Base-by-base conservation (phyloP, 1,140 invertebrate genomes). In the Asobara japonica region DNA sequence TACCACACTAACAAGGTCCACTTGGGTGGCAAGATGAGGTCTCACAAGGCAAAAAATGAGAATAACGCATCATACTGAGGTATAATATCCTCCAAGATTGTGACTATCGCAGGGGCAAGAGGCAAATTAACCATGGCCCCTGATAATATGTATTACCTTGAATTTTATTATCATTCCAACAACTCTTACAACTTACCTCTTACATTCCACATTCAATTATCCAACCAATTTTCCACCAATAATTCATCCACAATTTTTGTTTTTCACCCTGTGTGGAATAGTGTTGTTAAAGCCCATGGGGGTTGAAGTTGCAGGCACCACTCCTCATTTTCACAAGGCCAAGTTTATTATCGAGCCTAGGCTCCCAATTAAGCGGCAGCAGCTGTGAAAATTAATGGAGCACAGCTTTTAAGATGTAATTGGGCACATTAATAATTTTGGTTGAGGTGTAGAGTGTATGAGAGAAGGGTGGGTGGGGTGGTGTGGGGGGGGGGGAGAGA, bases 321-420 rank as follows among this genome's bases (percentile, higher is more conserved):
- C 41, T 16, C 7, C 41, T 16, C 41, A 45, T 45, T 45, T 45
- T 11, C n/a, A 13, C 13, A 16, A 16, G 13, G 18, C n/a, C 18
- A 16, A 45, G 84, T 89, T 89, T 89, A 90, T 90, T 89, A 90
- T 89, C 88, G 86, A 86, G 83, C 88, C 33, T 86, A 86, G 87
- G 84, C 86, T 89, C 87, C 88, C 89, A 90, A 90, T 90, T 90
- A 90, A 90, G 89, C 88, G 88, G 88, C 88, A 89, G 89, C 89
- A 90, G 89, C 89, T 90, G 89, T 89, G 89, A 89, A 89, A 90
- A 90, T 90, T 90, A 90, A 90, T 90, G 89, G 89, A 88, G 88
- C 89, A 89, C 88, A 88, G 89, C 89, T 90, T 90, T 90, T 90
- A 89, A 90, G 89, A 90, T 90, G 89, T 90, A 90, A 90, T 90